Conservation (phyloP, 2,113 vertebrate species). For the Carettochelys insculpta region DNA sequence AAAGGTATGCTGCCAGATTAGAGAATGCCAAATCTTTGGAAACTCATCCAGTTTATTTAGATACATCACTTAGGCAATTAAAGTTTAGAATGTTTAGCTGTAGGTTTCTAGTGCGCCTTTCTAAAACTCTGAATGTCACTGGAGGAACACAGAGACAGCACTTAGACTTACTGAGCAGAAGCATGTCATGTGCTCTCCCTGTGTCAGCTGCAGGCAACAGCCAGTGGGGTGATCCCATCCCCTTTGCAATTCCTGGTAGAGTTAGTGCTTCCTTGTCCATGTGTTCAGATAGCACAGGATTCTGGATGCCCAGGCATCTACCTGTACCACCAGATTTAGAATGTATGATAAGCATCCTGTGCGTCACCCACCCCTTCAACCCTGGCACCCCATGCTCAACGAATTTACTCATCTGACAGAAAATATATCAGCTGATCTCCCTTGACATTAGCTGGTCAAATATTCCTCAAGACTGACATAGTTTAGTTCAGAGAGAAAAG, state of each 20-base stretch:
- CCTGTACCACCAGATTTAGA: neutral
- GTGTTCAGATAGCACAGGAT: neutral
- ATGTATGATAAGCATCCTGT: neutral
- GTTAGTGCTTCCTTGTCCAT: neutral
- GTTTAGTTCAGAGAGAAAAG: neutral
- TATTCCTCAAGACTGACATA: slow-evolving; percentile 4
- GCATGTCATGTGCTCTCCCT: neutral
- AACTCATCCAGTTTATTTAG: neutral
- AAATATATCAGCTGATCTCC: neutral
- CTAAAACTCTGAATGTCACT: neutral
- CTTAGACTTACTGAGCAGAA: neutral
- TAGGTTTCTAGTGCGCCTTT: neutral
- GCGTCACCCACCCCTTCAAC: slow-evolving; percentile 17
- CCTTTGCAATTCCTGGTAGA: neutral
- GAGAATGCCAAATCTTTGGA: no score
- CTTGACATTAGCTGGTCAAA: neutral
- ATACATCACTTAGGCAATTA: neutral
- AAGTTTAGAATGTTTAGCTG: neutral
- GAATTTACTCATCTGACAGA: neutral
- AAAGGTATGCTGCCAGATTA: no score
- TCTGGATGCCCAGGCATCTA: neutral
- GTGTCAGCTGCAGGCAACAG: neutral
- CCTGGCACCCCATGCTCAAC: neutral
- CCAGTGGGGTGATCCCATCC: neutral
- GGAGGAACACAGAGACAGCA: neutral